Evolutionary conservation across 2,888 invertebrate genomes (phyloP).

Genomic region (Patella caerulea): DNA sequence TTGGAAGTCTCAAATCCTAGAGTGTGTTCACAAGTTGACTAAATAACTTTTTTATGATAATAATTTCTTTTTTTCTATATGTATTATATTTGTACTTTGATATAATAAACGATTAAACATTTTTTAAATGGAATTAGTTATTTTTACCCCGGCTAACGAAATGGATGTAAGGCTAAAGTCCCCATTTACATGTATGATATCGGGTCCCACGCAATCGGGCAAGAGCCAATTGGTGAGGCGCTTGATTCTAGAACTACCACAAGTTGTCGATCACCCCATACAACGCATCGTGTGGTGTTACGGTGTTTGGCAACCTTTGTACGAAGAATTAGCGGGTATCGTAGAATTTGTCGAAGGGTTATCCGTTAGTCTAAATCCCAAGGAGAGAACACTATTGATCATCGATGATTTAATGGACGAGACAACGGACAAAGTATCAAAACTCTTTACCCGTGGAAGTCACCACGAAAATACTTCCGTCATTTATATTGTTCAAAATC

Average conservation of each 20-base stretch:
- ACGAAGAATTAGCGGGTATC: neutral
- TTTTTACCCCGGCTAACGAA: too few relatives aligned
- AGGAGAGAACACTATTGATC: neutral
- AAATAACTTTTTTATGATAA: too few relatives aligned
- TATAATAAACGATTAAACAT: too few relatives aligned
- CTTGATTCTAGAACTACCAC: neutral
- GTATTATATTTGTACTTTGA: too few relatives aligned
- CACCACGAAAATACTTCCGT: slow-evolving; percentile 13
- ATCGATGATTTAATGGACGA: slow-evolving; percentile 22
- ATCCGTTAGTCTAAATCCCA: neutral
- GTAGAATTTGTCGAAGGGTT: slow-evolving; percentile 17
- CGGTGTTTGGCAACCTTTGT: slow-evolving; percentile 17
- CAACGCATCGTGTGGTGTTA: slow-evolving; percentile 19
- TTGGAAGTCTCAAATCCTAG: too few relatives aligned
- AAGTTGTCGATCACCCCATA: neutral
- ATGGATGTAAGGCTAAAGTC: neutral
- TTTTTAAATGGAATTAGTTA: too few relatives aligned
- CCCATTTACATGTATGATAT: neutral
- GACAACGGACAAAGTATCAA: neutral
- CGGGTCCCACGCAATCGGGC: neutral
- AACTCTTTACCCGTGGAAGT: slow-evolving; percentile 20
- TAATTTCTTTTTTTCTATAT: too few relatives aligned
- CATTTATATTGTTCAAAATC: slow-evolving; percentile 5
- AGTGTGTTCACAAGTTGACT: too few relatives aligned
- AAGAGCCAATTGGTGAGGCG: neutral